Evolutionary conservation across 2,797 vertebrate genomes (phyloP), one percentile per base, ranked within the genome.

Genomic region (Anabas testudineus): DNA sequence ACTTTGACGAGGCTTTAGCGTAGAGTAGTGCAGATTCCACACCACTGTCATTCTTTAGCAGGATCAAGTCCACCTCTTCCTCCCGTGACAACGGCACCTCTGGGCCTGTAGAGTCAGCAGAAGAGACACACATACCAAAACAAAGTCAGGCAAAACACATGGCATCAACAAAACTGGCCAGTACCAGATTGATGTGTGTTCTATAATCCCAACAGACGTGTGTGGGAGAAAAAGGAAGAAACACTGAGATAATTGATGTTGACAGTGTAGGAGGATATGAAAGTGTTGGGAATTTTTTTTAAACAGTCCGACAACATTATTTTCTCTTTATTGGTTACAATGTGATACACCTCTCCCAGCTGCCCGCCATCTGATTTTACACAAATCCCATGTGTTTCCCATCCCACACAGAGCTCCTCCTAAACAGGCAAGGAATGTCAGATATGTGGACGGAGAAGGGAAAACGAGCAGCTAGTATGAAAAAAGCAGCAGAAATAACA

Each of bases 1-100:
- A 99, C 90, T 98, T 99, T 84, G 97, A 99, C 97, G 96, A 99
- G 30, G 96, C 94, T 93, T 99, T 99, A 72, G 97, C 96, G 53
- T 99, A 99, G 14, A 96, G 96, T 21, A 99, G 92, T 43, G 97
- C 97, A 0, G 96, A 95, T 88, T 99, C 97, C 83, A 99, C 94
- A 15, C 96, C 97, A 2, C 94, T 96, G 73, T 96, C 95, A 80
- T 95, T 97, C 84, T 94, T 96, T 80, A 95, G 93, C 66, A 99
- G 92, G 77, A 95, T 91, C 67, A 84, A 90, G 79, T 99, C 96
- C 43, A 98, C 91, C 70, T 98, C 96, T 90, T 96, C 91, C 84
- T 95, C 95, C 82, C 94, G 94, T 64, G 89, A 86, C 41, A 91
- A 58, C 0, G 77, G 48, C 68, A 88, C 85, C 53, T 89, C 90